Evolutionary conservation across 2,113 vertebrate genomes (phyloP), one percentile per base, ranked within the genome.

Genomic region (Perca flavescens): DNA sequence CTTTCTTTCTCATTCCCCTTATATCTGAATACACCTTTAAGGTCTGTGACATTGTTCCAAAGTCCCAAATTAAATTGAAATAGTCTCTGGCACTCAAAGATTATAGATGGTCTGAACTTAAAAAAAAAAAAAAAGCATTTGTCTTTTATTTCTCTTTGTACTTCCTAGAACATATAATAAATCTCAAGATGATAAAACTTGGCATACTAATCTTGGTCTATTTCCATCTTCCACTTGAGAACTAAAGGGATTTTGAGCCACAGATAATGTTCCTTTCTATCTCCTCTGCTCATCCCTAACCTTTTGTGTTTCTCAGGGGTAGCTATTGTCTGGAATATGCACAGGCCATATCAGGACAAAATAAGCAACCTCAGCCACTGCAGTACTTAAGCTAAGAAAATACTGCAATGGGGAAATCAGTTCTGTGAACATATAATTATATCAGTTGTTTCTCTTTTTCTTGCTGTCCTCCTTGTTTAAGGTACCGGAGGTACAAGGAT

Each of bases 91-190:
- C 16, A 40, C 80, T 76, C 77, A 79, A 74, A 83, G 70, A 86
- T 85, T 87, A 89, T 81, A 83, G 76, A 88, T 85, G 73, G 65
- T 36, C 73, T 77, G 79, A 89, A 85, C 76, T 84, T 84, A 52
- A 34, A 80, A 64, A 70, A 88, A n/a, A n/a, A 75, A 73, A 53
- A 71, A 85, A 73, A 70, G 47, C 25, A 84, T 79, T 83, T 81
- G 70, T 83, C 77, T 91, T 87, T 89, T 87, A 88, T 86, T 90
- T 88, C 79, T 83, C 86, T 88, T 90, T 88, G 86, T 85, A 82
- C 80, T 85, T 91, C 22, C 21, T 40, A 22, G 84, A 89, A 86
- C 79, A 82, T 89, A 74, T 88, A 91, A 93, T 86, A 91, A 89
- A 90, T 91, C 84, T 88, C 68, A 12, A n/a, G 62, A 76, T 90